Evolutionary conservation across 2,888 invertebrate species (phyloP).

Genomic region (Empis stercorea): DNA sequence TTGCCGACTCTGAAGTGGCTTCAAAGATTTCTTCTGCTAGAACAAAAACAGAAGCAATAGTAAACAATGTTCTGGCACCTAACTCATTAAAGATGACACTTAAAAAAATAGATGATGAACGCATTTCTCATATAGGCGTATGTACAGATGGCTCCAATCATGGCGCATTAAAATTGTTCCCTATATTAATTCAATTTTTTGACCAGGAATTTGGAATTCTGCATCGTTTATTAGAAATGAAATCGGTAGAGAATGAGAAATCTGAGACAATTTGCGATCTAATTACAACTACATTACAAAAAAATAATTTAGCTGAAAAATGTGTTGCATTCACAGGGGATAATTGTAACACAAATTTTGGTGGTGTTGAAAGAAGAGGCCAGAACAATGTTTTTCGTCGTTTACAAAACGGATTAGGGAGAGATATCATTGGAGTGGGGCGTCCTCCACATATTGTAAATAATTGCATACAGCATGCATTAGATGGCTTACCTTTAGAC

Average conservation of each 20-base stretch:
- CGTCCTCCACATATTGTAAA: constrained; percentile 2
- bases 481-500: background rate
- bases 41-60: constrained; percentile 9
- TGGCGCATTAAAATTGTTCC: background rate
- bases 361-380: constrained; percentile 10
- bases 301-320: constrained; percentile 2
- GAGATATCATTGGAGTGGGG: background rate
- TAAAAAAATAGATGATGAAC: background rate
- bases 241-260: background rate
- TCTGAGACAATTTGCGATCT: background rate
- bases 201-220: background rate
- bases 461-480: background rate
- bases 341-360: constrained; percentile 13
- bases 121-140: background rate
- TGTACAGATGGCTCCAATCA: background rate
- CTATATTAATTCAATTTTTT: background rate
- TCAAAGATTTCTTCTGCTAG: constrained; percentile 4
- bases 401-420: background rate
- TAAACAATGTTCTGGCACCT: constrained; percentile 9
- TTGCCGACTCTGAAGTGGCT: background rate
- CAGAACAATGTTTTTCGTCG: constrained; percentile 9
- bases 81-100: constrained; percentile 2
- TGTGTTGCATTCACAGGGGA: constrained; percentile 7
- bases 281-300: background rate
- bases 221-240: background rate